Base-by-base conservation (phyloP, 37 sponge, comb jelly and placozoan genomes). In the Cladorhizidae sp. region DNA sequence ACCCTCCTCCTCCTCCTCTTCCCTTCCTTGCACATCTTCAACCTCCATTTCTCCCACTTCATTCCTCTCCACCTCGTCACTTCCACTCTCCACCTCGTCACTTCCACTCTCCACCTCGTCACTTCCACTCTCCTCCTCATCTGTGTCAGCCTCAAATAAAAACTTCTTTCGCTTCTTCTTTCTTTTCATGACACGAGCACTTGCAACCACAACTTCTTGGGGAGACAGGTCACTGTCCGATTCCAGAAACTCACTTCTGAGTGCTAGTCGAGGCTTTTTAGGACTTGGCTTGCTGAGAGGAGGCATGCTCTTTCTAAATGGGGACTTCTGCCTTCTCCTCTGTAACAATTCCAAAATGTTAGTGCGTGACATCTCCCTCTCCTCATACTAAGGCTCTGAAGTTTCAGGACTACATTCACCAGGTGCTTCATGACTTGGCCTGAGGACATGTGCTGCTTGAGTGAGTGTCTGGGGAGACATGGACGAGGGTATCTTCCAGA, bases 401-500 rank as follows among this genome's bases (percentile, higher is more conserved):
- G 9, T 1, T 39, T 15, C 35, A 6, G 56, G 26, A 9, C 42
- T 6, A 43, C 68, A 37, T 39, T 52, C 57, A 67, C n/a, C 17
- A 23, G 33, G 1, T 3, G 8, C 25, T 2, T 6, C 28, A 43
- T 2, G 2, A 41, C 29, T 26, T 22, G 72, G 62, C 42, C 61
- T 71, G 29, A 81, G 81, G 29, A 40, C 40, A 23, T 36, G 28
- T 21, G 85, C 78, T n/a, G 85, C 85, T 8, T 18, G 5, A 3
- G 55, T 70, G 42, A 91, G 84, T 38, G 78, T 39, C 33, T 33
- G 55, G n/a, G 89, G 83, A 12, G 75, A 35, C 83, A 93, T 78
- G 29, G 83, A 38, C 0, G 81, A 49, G 18, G 93, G 93, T 1
- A 93, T 93, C 29, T 86, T 70, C 93, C 93, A 93, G 56, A 88